These are phyloP conservation scores for Squalus acanthias DNA, from an alignment of 2,797 vertebrate species.

Conservation along the genomic window DNA sequence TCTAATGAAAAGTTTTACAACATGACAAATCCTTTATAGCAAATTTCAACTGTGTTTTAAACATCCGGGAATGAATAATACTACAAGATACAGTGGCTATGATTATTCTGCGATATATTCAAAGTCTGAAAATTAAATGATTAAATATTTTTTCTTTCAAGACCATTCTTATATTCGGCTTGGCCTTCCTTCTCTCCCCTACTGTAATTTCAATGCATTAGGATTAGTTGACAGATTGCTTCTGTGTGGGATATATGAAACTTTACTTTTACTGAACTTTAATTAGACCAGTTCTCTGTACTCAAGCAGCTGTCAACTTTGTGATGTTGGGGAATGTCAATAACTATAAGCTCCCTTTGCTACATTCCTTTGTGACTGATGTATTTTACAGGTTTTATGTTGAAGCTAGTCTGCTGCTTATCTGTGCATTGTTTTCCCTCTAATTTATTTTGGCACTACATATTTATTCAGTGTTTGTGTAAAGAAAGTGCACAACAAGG, in stretches of 20 bases:
- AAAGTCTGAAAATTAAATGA: neutral
- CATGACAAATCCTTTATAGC: neutral
- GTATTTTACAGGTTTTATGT: neutral
- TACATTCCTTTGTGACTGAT: neutral
- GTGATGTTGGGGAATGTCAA: neutral
- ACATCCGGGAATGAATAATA: neutral
- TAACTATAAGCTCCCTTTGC: neutral
- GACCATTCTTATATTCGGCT: neutral
- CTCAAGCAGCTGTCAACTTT: conserved; percentile 51
- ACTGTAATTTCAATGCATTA: conserved; percentile 57
- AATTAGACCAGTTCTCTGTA: conserved; percentile 47
- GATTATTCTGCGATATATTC: neutral
- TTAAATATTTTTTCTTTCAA: neutral
- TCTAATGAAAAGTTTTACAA: neutral
- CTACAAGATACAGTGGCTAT: neutral
- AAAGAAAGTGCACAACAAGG: neutral
- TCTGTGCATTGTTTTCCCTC: neutral
- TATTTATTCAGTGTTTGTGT: neutral
- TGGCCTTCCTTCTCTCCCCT: conserved; percentile 45
- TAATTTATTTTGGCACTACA: neutral
- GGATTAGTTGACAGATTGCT: conserved; percentile 54
- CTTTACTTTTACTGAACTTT: conserved; percentile 48
- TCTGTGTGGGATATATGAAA: conserved; percentile 59
- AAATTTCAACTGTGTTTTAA: neutral
- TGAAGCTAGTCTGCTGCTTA: neutral